Evolutionary conservation across 2,888 invertebrate genomes (phyloP), one percentile per base, ranked within the genome.

Genomic region (Heliconius sara): DNA sequence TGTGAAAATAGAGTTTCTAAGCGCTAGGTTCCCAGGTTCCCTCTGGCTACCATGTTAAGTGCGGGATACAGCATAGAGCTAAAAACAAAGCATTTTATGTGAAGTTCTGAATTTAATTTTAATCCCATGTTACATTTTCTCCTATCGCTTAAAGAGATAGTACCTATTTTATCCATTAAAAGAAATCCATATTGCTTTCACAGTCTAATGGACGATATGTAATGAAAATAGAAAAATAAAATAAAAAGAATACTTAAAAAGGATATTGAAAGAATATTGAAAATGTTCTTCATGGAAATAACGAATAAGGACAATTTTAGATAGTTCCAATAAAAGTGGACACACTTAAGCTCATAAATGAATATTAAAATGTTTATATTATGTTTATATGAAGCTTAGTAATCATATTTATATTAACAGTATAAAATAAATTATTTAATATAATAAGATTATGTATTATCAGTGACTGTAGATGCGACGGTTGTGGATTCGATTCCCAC

Each of bases 201-300:
- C 70, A 25, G 70, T 43, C 16, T 70, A 70, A 70, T 70, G 70
- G 70, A 70, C 16, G 25, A 70, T 25, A 16, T 70, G 70, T 47
- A 47, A 12, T 47, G 43, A 43, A 70, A 70, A 68, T 43, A 68
- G 70, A 47, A 16, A 70, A 70, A 68, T 43, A 68, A 68, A 68
- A 68, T 68, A 68, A 68, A 13, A 25, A 16, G 43, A 70, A 70
- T 47, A 70, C 9, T 70, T 70, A 67, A 43, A 70, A 25, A 27
- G 70, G 47, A 70, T 70, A 70, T 43, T 70, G 25, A 70, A 25
- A 27, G 25, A 25, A 70, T 47, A 70, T 43, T 70, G 25, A 27
- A 47, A 70, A 47, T 39, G 22, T 67, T 39, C 39, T 34, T 47
- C 70, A 25, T 70, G 70, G 70, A 70, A 70, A 27, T 68, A 34